Base-by-base conservation (phyloP, 2,888 invertebrate species). In the Nemotelus nigrinus region DNA sequence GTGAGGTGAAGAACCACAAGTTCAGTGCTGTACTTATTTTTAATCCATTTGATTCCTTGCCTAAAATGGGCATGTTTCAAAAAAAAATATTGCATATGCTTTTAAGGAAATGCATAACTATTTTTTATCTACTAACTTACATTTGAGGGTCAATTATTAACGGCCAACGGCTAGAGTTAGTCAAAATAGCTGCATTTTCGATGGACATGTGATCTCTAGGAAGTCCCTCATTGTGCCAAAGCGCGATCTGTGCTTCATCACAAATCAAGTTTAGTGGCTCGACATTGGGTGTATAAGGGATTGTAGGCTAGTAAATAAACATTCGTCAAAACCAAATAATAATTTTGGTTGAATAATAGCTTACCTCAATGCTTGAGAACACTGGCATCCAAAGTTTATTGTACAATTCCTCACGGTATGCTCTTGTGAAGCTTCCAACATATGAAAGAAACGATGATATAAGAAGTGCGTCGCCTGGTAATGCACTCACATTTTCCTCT, bases 21-120 rank as follows among this genome's bases (percentile, higher is more conserved):
- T 0, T 89, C 84, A 0, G 91, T 91, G 0, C 94, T 95, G 86
- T 93, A 97, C 82, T 91, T 93, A 41, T 90, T 93, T 87, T 96
- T 98, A 81, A 98, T 97, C 98, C 98, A 98, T 87, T 97, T 97
- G 63, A 97, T 90, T 44, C 96, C 96, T 89, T 97, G 96, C 48
- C 91, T 91, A 63, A 25, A 76, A 53, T 8, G 10, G 10, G 6
- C 53, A 53, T 53, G 6, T 53, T 10, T 53, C 53, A 53, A 10
- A 53, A 53, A 6, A 10, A 44, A 8, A 3, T 25, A 41, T 48
- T 39, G 10, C 25, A 25, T 25, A 25, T 1, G 25, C 25, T 25
- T 25, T 25, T 25, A 25, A 25, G 25, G 25, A 25, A 25, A 25
- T 25, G 25, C 25, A 25, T 2, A 25, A 25, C 25, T 25, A 25